These are phyloP conservation scores for Cygnus atratus DNA, from an alignment of 2,113 vertebrate genomes.

Conservation along the genomic window DNA sequence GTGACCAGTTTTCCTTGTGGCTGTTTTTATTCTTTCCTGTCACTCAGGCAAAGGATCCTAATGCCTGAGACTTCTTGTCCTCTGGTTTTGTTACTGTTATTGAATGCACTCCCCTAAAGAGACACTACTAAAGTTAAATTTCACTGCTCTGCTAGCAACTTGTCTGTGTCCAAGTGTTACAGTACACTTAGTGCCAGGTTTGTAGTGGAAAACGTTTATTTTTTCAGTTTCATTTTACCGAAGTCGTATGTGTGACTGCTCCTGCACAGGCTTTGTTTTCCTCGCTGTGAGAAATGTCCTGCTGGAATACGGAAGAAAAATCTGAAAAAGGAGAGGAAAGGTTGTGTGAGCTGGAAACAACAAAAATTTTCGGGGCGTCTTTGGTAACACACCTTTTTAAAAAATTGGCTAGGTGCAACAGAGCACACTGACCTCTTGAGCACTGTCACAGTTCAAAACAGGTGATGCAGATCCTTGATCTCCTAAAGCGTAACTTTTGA, in stretches of 20 bases:
- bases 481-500: not conserved
- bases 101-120: not conserved
- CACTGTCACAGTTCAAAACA: not conserved
- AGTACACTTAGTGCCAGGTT: not conserved
- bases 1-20: not conserved
- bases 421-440: not conserved
- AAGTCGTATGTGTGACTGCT: not conserved
- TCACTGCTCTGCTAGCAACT: not conserved
- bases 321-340: not conserved
- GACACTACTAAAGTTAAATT: not conserved
- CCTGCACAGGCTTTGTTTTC: not conserved
- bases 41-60: not conserved
- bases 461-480: constrained; percentile 32
- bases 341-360: not conserved
- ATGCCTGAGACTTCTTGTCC: not conserved
- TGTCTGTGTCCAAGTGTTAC: not conserved
- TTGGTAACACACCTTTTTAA: not conserved
- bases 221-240: not conserved
- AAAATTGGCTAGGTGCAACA: not conserved
- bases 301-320: not conserved
- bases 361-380: not conserved
- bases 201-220: not conserved
- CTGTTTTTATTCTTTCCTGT: not conserved
- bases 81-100: not conserved
- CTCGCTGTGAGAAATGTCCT: accelerated